Evolutionary conservation across 2,113 vertebrate species (phyloP), one percentile per base, ranked within the genome.

Genomic region (Enhydra lutris): DNA sequence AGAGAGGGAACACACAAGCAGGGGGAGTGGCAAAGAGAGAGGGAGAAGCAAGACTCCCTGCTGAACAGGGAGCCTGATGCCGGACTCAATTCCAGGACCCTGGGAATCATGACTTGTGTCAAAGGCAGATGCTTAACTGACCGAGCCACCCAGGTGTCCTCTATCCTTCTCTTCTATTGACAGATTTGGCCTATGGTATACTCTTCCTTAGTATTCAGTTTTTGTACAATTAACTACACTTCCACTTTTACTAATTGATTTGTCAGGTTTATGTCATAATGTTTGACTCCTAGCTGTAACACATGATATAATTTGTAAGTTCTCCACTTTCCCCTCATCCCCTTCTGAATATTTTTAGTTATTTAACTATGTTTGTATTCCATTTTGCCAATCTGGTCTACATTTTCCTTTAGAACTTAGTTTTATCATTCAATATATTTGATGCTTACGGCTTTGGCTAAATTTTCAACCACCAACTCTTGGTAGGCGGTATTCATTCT

Each of bases 401-500:
- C 5, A 83, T 82, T 96, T 96, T 94, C 45, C 67, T 55, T 52
- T 45, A 79, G 11, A 85, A 47, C 26, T 83, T 36, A 47, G 29
- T 92, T 71, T 95, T 73, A 52, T 52, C 18, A 3, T 61, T 78
- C 21, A 20, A 23, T 50, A 74, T 78, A 89, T 78, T 92, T 78
- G 45, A 63, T 67, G 24, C 4, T 89, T 89, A 42, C 7, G 26
- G 4, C 34, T 87, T 94, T 96, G 59, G 26, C 31, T 61, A 87
- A 83, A 95, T 86, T 94, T 96, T 94, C 87, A 95, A 34, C 12
- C 36, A 78, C 42, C 1, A 89, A 50, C 6, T 71, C 47, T 91
- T 76, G 14, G 52, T 34, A 87, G 29, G 31, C 6, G n/a, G 21
- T 21, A 50, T 36, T 65, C 52, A 92, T 59, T 95, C 34, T 81